These are phyloP conservation scores for Stenurella melanura DNA, from an alignment of 2,888 invertebrate genomes.

Conservation along the genomic window DNA sequence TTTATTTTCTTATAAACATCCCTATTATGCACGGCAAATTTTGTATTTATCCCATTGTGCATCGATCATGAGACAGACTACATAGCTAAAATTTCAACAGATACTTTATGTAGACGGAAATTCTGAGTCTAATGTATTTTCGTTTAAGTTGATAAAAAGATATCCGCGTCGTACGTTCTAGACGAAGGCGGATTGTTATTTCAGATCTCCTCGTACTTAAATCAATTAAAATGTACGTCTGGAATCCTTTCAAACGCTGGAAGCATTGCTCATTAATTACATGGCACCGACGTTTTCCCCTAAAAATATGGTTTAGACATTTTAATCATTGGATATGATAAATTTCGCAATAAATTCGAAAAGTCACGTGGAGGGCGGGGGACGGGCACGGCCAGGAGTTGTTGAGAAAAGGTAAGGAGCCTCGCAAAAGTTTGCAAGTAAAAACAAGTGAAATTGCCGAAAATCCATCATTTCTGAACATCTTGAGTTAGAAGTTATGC, in stretches of 20 bases:
- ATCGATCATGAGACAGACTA: no score
- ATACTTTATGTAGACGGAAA: no score
- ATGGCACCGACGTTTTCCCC: slow-evolving; percentile 16
- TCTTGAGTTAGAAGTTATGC: slow-evolving; percentile 49
- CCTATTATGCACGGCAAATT: no score
- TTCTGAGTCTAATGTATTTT: background rate
- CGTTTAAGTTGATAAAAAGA: background rate
- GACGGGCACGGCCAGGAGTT: background rate
- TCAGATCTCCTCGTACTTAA: slow-evolving; percentile 7
- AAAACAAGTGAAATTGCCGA: slow-evolving; percentile 46
- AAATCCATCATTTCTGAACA: slow-evolving; percentile 48
- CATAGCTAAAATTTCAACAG: no score
- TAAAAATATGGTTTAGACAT: slow-evolving; percentile 26
- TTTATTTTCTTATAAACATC: no score
- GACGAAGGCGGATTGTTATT: slow-evolving; percentile 13
- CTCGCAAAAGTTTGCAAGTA: slow-evolving; percentile 40
- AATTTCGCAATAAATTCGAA: slow-evolving; percentile 34
- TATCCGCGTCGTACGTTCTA: background rate
- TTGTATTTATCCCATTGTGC: no score
- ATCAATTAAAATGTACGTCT: slow-evolving; percentile 31
- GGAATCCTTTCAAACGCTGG: background rate
- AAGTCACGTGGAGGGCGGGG: slow-evolving; percentile 27
- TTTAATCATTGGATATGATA: slow-evolving; percentile 40
- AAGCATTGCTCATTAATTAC: slow-evolving; percentile 25
- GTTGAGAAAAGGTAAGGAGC: slow-evolving; percentile 30